Evolutionary conservation across 1,140 invertebrate species (phyloP), one percentile per base, ranked within the genome.

Genomic region (Calephelis nemesis): DNA sequence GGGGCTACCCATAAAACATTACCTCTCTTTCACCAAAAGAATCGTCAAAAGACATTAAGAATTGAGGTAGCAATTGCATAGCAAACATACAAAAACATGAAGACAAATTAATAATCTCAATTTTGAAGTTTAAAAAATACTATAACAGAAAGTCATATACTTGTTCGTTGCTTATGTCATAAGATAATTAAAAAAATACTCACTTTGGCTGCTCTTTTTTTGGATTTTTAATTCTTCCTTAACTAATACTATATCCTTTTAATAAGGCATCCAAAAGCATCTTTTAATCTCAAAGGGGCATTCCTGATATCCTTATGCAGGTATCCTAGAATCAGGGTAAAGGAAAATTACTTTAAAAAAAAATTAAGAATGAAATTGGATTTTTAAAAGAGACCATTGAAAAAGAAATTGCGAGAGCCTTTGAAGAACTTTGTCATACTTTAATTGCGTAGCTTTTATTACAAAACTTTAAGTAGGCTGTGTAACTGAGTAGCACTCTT

Each of bases 401-500:
- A 11, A 60, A 60, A 60, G 58, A 60, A 60, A 60, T 60, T 60
- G 58, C 39, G 58, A 60, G 39, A 60, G 58, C 58, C 58, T 60
- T 60, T 60, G 58, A 42, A 30, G 58, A 60, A 60, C 58, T 60
- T 60, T 60, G 58, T 60, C 58, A 60, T 42, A 42, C 58, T 60
- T 42, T 60, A 60, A 60, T 60, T 60, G 39, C 39, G 58, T 60
- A 8, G 39, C 39, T 60, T 60, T 60, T 60, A 60, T 42, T 60
- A 60, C 58, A 60, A 60, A 60, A 60, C 58, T 60, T 60, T 60
- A 40, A 60, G 39, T 60, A 60, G 58, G 58, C 58, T 42, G 58
- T 42, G 39, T 60, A 60, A 60, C 30, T 60, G 30, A 60, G n/a
- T 60, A 60, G 40, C n/a, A 40, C 30, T 60, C 39, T 40, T 60